These are phyloP conservation scores for Drosophila yakuba DNA, from an alignment of 1,140 invertebrate genomes.

Conservation along the genomic window DNA sequence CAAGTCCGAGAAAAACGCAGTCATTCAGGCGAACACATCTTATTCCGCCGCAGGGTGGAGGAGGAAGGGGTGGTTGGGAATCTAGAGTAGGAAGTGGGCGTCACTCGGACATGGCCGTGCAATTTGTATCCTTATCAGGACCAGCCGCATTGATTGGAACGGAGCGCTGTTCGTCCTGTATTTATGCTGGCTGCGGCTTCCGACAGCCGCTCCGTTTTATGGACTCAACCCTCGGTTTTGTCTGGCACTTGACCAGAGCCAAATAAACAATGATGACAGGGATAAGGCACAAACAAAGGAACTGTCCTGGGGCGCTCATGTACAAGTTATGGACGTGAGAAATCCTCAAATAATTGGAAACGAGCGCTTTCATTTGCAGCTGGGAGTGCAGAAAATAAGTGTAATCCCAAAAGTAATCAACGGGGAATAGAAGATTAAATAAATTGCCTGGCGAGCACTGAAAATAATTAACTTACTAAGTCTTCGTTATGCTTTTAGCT, in stretches of 20 bases:
- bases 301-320: slow-evolving; percentile 19
- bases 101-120: slow-evolving; percentile 54
- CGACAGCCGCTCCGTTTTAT: slow-evolving; percentile 62
- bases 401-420: slow-evolving; percentile 32
- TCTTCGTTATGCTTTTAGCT: slow-evolving; percentile 6
- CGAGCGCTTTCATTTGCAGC: slow-evolving; percentile 24
- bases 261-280: slow-evolving; percentile 71
- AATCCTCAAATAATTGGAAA: slow-evolving; percentile 35
- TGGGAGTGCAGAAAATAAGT: slow-evolving; percentile 27
- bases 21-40: slow-evolving; percentile 25
- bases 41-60: slow-evolving; percentile 1
- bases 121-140: slow-evolving; percentile 76
- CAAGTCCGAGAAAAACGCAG: slow-evolving; percentile 31
- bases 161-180: slow-evolving; percentile 26
- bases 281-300: slow-evolving; percentile 33
- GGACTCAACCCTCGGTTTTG: slow-evolving; percentile 24
- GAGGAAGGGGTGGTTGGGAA: background rate
- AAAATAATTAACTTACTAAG: slow-evolving; percentile 20
- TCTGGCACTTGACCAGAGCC: slow-evolving; percentile 49
- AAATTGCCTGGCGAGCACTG: slow-evolving; percentile 21
- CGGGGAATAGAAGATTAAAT: slow-evolving; percentile 29
- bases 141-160: slow-evolving; percentile 68
- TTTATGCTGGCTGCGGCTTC: slow-evolving; percentile 56
- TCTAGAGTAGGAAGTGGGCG: slow-evolving; percentile 50
- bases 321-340: slow-evolving; percentile 35